These are phyloP conservation scores for Pseudochaenichthys georgianus DNA, from an alignment of 2,797 vertebrate genomes.

Conservation along the genomic window DNA sequence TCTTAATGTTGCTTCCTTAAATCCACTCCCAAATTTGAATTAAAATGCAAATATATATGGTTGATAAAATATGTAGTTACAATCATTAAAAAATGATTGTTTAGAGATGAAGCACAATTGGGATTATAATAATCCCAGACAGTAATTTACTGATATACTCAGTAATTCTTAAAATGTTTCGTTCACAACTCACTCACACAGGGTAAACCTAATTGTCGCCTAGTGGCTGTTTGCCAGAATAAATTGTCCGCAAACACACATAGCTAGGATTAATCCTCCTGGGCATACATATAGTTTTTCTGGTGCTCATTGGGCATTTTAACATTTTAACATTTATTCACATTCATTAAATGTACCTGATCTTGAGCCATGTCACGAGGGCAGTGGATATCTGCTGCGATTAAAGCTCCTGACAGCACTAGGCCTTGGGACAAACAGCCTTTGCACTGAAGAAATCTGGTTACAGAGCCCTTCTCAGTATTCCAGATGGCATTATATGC, in stretches of 20 bases:
- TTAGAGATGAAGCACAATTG: background rate
- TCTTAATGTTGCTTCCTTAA: background rate
- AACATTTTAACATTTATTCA: background rate
- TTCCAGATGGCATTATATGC: conserved; percentile 81
- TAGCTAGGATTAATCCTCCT: too few relatives aligned
- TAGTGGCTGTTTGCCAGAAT: too few relatives aligned
- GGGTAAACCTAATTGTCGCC: too few relatives aligned
- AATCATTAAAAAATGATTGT: too few relatives aligned
- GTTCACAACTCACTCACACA: too few relatives aligned
- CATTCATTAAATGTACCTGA: conserved; percentile 62
- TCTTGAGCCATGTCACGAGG: conserved; percentile 63
- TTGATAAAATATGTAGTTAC: background rate
- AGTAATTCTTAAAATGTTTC: too few relatives aligned
- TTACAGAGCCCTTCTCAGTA: conserved; percentile 80
- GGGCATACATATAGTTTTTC: too few relatives aligned
- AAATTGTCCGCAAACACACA: too few relatives aligned
- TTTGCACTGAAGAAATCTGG: conserved; percentile 82
- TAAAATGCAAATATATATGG: background rate
- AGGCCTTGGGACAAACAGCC: conserved; percentile 71
- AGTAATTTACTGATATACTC: too few relatives aligned
- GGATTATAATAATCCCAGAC: background rate
- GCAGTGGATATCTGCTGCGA: conserved; percentile 78
- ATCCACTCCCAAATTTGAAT: background rate
- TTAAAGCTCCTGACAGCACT: conserved; percentile 64
- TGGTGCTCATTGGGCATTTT: background rate